phyloP scores from a whole-genome alignment of 2,113 vertebrate genomes.

The Thunnus maccoyii region DNA sequence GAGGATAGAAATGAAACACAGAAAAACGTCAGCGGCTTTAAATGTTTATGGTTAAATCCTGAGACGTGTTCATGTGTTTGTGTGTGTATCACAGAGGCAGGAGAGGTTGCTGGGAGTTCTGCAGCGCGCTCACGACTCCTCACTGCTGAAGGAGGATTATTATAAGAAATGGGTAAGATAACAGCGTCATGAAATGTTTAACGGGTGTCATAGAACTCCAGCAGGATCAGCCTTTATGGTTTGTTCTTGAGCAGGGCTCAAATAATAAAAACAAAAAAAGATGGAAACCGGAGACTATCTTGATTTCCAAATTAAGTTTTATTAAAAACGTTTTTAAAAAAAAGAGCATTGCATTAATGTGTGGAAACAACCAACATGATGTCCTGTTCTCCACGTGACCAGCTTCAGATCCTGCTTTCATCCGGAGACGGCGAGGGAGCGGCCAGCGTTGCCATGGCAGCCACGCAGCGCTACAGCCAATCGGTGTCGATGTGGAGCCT shows the following conservation, averaged over 20 bases:
- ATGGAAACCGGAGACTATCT: too few species aligned
- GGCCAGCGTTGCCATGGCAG: constrained; percentile 83
- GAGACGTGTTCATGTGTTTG: constrained; percentile 10
- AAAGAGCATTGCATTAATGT: neutral
- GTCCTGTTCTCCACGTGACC: constrained; percentile 25
- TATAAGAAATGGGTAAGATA: constrained; percentile 94
- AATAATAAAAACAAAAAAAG: too few species aligned
- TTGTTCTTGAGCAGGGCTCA: neutral
- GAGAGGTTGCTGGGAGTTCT: constrained; percentile 86
- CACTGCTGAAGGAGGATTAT: constrained; percentile 86
- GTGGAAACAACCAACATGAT: constrained; percentile 5
- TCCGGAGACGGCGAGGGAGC: constrained; percentile 79
- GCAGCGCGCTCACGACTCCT: constrained; percentile 86
- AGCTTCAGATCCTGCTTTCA: constrained; percentile 83
- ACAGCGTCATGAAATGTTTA: neutral
- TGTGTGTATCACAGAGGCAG: constrained; percentile 85
- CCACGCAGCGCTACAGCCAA: constrained; percentile 80
- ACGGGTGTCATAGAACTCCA: neutral
- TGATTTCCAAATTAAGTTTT: neutral
- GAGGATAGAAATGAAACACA: neutral
- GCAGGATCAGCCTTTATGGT: neutral
- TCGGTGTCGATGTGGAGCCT: constrained; percentile 87
- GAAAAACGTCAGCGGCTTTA: neutral
- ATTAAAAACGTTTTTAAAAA: neutral
- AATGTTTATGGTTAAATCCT: neutral